These are phyloP conservation scores for Antennarius maculatus DNA, from an alignment of 2,797 vertebrate genomes.

Conservation along the genomic window DNA sequence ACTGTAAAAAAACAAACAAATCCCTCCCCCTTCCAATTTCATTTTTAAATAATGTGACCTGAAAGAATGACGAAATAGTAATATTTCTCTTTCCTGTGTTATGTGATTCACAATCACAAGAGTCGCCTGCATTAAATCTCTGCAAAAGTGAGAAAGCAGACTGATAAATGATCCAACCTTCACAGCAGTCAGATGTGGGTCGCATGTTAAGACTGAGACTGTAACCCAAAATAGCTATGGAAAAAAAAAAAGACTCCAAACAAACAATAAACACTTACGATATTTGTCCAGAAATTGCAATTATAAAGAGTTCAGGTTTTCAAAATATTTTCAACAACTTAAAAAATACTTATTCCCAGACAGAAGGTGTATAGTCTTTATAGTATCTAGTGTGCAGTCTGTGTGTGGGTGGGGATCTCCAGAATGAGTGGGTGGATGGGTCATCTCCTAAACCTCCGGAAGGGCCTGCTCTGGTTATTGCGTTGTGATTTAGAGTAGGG, in stretches of 20 bases:
- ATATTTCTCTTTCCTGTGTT: slow-evolving; percentile 13
- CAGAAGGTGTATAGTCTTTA: slow-evolving; percentile 36
- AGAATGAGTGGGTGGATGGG: slow-evolving; percentile 59
- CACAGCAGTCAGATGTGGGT: slow-evolving; percentile 14
- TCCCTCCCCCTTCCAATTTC: background rate
- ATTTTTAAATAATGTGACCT: slow-evolving; percentile 41
- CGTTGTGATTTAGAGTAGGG: slow-evolving; percentile 87
- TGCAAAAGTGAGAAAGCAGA: slow-evolving; percentile 34
- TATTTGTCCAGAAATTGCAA: slow-evolving; percentile 25
- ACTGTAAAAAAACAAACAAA: slow-evolving; percentile 49
- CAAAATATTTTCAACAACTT: slow-evolving; percentile 25
- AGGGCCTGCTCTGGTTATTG: slow-evolving; percentile 76
- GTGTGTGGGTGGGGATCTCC: slow-evolving; percentile 42
- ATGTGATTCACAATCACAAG: slow-evolving; percentile 11
- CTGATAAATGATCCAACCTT: slow-evolving; percentile 16
- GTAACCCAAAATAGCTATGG: slow-evolving; percentile 16
- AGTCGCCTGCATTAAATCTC: slow-evolving; percentile 38
- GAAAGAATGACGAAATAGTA: slow-evolving; percentile 22
- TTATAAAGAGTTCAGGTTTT: slow-evolving; percentile 29
- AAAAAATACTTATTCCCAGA: slow-evolving; percentile 36
- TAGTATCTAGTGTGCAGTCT: slow-evolving; percentile 37
- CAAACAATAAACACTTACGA: slow-evolving; percentile 15
- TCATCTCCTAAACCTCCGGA: slow-evolving; percentile 84
- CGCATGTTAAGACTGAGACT: background rate
- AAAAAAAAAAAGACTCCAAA: too few species aligned